phyloP scores from a whole-genome alignment of 2,113 vertebrate genomes.

The Rhipidura dahli region DNA sequence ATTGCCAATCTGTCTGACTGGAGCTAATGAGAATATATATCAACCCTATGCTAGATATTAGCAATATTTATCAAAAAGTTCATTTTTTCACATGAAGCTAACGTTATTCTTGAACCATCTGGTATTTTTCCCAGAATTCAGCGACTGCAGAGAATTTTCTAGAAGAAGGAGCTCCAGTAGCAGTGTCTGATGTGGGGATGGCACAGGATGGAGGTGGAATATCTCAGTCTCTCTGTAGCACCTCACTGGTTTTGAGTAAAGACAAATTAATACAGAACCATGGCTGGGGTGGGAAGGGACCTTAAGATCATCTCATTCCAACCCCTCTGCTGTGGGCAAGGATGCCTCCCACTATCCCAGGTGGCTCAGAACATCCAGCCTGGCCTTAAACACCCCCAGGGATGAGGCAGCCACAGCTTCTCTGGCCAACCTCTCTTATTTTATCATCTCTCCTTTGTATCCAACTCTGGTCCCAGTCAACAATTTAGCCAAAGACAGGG shows the following conservation, averaged over 20 bases:
- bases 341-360: background rate
- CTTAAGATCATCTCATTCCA: background rate
- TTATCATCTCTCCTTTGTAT: background rate
- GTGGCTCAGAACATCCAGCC: background rate
- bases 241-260: background rate
- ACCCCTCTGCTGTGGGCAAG: background rate
- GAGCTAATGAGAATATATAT: slow-evolving; percentile 1
- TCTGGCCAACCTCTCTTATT: background rate
- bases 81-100: background rate
- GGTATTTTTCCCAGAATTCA: background rate
- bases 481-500: background rate
- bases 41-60: background rate
- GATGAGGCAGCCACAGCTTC: background rate
- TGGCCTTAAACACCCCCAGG: background rate
- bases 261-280: background rate
- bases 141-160: background rate
- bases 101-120: background rate
- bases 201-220: background rate
- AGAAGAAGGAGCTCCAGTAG: background rate
- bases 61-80: slow-evolving; percentile 15
- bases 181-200: background rate
- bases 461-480: background rate
- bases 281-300: background rate
- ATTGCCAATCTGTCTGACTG: slow-evolving; percentile 1
- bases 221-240: background rate